phyloP scores from a whole-genome alignment of 2,113 vertebrate genomes.

The Hirundichthys speculiger region DNA sequence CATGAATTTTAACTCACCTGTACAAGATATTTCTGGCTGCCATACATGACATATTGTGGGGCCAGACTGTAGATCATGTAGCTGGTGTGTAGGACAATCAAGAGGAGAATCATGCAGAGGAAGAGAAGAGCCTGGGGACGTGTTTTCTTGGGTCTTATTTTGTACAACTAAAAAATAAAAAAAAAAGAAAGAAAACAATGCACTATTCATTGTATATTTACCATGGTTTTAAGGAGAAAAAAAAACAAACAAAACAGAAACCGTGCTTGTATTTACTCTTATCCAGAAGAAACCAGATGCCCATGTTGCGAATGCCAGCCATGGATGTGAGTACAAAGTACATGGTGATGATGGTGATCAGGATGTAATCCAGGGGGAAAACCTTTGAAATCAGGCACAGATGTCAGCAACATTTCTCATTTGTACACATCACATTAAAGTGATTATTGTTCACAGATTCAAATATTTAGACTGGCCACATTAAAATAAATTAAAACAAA shows the following conservation, averaged over 20 bases:
- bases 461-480: no score
- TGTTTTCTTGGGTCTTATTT: constrained; percentile 92
- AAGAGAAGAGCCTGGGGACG: constrained; percentile 96
- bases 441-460: background rate
- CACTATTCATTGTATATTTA: background rate
- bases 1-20: constrained; percentile 81
- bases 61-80: constrained; percentile 99
- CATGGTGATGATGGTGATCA: constrained; percentile 96
- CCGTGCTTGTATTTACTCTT: constrained; percentile 79
- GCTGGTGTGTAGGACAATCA: constrained; percentile 96
- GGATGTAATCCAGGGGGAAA: constrained; percentile 96
- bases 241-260: background rate
- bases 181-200: constrained; percentile 26
- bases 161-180: constrained; percentile 91
- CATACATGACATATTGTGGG: constrained; percentile 98
- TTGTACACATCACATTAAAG: constrained; percentile 1
- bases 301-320: constrained; percentile 98
- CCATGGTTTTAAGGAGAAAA: background rate
- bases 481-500: no score
- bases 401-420: constrained; percentile 29
- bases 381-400: constrained; percentile 81
- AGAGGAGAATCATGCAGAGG: constrained; percentile 97
- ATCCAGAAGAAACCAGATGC: constrained; percentile 99
- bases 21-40: constrained; percentile 94
- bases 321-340: constrained; percentile 98